Evolutionary conservation across 2,113 vertebrate species (phyloP), one percentile per base, ranked within the genome.

Genomic region (Burhinus bistriatus): DNA sequence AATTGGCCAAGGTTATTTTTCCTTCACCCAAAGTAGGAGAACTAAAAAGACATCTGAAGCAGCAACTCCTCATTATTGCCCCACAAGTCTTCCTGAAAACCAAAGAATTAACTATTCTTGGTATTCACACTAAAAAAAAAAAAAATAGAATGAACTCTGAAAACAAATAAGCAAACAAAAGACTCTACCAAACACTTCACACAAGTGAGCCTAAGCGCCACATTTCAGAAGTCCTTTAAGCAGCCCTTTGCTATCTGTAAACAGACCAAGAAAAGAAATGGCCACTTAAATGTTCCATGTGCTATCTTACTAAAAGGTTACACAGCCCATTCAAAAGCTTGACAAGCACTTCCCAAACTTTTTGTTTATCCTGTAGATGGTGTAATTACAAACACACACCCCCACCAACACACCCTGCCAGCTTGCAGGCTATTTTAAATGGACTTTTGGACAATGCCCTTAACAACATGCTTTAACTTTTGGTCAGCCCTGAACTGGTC

Each of bases 151-250:
- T 15, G 15, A 52, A 84, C n/a, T 88, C 73, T 76, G 47, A 72
- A 95, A 95, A 72, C n/a, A 93, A 82, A 34, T 44, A 71, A 61
- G 42, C 8, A 81, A 93, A 78, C 65, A 93, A 85, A 87, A 85
- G 59, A 52, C 23, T 76, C 44, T 58, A 79, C 17, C 51, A 68
- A 91, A 82, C 10, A 55, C 22, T 82, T 68, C 2, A 2, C 66
- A 90, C 51, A 88, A 91, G 20, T 17, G 7, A 85, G 36, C 34
- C 58, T 36, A 65, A 89, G 15, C 4, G 0, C n/a, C 42, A 75
- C 32, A 11, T 95, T 93, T 95, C 29, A 75, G 14, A 89, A 89
- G 52, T 79, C 66, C 25, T 87, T 87, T 76, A 70, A 82, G 73
- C 32, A 93, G 30, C 9, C 4, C 32, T 84, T 61, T 87, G 66